Evolutionary conservation across 1,140 invertebrate genomes (phyloP), one percentile per base, ranked within the genome.

Genomic region (Rhopalosiphum maidis): DNA sequence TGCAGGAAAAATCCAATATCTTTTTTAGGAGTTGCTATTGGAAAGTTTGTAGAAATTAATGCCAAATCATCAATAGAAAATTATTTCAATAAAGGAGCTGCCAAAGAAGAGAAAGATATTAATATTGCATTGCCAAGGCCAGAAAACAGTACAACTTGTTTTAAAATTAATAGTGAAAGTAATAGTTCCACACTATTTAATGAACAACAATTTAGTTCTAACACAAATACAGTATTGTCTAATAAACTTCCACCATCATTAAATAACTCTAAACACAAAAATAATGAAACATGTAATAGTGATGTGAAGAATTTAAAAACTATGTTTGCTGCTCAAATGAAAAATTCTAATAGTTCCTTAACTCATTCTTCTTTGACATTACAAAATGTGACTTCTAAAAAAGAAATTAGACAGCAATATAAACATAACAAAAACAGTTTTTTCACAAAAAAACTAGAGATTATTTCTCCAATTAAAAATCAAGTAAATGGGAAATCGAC

Each of bases 21-120:
- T 43, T 95, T 94, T 93, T 94, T 96, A 9, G 95, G 95, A 35
- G 83, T 96, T 22, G 95, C 96, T 9, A 96, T 95, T 60, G 95
- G 95, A 82, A 96, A 96, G 94, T 96, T 96, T 95, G 94, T 93
- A 82, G 82, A 91, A 35, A 51, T 90, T 7, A 90, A 82, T 37
- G 43, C 8, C 23, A 68, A 89, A 48, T 89, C 55, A 41, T 93
- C 55, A 93, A 88, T 90, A 21, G 37, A 89, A 7, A 88, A 88
- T 93, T 93, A 89, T 93, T 90, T 93, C 25, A 89, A 48, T 7
- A 89, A 88, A 8, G 55, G 22, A 35, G 11, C 8, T 25, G 22
- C 4, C 11, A 68, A 43, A 30, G 60, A 93, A 55, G 55, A 68
- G 15, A 90, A 23, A n/a, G 18, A 46, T 22, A 60, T 22, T 21